Evolutionary conservation across 1,140 invertebrate genomes (phyloP).

Genomic region (Mycetomoellerius zeteki): DNA sequence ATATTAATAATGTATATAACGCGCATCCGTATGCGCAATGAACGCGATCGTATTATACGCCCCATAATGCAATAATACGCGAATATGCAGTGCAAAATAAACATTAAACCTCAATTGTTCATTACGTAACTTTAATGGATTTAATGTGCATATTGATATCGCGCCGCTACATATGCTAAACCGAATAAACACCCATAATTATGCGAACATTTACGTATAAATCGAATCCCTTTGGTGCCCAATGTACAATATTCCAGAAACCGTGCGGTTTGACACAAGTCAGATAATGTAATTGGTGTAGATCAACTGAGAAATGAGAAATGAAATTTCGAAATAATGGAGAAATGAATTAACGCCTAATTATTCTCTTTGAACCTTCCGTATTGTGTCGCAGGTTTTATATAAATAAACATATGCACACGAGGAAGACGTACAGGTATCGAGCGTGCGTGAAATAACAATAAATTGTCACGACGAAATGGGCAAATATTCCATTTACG

Average conservation of each 20-base stretch:
- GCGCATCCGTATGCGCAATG: background rate
- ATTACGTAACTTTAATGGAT: conserved; percentile 56
- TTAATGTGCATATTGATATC: conserved; percentile 68
- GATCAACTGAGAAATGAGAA: conserved; percentile 43
- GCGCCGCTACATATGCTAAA: conserved; percentile 59
- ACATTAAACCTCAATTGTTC: conserved; percentile 59
- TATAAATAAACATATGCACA: background rate
- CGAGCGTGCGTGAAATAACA: background rate
- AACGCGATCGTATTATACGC: conserved; percentile 13
- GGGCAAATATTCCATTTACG: conserved; percentile 1
- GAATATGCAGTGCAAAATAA: conserved; percentile 62
- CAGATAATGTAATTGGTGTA: conserved; percentile 41
- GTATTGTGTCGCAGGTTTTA: background rate
- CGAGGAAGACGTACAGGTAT: background rate
- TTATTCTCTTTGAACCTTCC: background rate
- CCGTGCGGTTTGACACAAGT: conserved; percentile 19
- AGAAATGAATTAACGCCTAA: background rate
- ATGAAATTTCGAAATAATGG: background rate
- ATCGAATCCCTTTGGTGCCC: conserved; percentile 19
- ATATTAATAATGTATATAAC: conserved; percentile 63
- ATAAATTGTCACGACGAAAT: conserved; percentile 14
- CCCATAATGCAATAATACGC: conserved; percentile 54
- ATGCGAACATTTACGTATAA: conserved; percentile 66
- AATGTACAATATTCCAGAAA: conserved; percentile 34
- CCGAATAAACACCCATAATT: conserved; percentile 60